phyloP scores from a whole-genome alignment of 2,888 invertebrate genomes.

The Limnephilus marmoratus region DNA sequence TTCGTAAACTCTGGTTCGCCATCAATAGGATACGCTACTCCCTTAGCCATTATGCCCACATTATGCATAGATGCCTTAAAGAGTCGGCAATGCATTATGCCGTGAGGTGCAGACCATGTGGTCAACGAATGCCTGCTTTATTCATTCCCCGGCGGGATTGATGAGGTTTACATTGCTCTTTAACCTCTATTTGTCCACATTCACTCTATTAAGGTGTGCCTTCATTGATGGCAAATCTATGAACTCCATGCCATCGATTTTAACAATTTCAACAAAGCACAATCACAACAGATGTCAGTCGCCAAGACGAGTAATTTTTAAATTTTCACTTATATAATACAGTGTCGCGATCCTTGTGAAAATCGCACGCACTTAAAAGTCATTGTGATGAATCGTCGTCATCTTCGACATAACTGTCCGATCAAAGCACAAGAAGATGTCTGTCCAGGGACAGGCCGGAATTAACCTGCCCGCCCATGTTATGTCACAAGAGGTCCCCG shows the following conservation, averaged over 20 bases:
- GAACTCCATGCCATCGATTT: not conserved
- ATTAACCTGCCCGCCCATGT: slow-evolving; percentile 59
- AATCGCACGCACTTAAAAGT: not conserved
- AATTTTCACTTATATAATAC: not conserved
- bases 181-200: not conserved
- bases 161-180: too few relatives aligned
- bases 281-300: not conserved
- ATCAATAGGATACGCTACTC: too few relatives aligned
- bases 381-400: not conserved
- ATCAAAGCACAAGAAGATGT: slow-evolving; percentile 76
- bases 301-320: not conserved
- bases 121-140: too few relatives aligned
- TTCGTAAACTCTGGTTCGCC: too few relatives aligned
- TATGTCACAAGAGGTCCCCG: slow-evolving; percentile 70
- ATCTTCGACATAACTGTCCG: not conserved
- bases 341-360: not conserved
- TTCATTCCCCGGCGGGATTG: too few relatives aligned
- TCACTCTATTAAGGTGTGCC: not conserved
- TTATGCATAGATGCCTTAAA: too few relatives aligned
- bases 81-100: too few relatives aligned
- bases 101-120: too few relatives aligned
- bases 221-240: not conserved
- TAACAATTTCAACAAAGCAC: not conserved
- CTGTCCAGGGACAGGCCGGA: slow-evolving; percentile 67
- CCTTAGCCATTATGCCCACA: too few relatives aligned